phyloP scores from a whole-genome alignment of 2,797 vertebrate genomes.

The Ibycter americanus region DNA sequence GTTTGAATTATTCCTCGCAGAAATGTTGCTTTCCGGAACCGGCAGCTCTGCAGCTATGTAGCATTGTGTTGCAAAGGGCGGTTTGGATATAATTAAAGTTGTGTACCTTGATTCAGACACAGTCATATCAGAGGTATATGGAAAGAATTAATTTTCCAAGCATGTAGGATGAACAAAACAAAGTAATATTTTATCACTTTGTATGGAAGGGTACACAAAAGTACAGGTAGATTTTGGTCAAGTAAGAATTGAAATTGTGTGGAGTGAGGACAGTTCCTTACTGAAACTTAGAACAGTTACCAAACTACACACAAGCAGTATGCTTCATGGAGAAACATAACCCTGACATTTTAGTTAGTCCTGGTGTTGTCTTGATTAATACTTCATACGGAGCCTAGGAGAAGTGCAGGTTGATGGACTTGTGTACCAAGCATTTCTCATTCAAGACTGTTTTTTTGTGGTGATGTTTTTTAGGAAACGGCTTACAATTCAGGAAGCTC shows the following conservation, averaged over 20 bases:
- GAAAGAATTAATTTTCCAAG: background rate
- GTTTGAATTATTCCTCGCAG: background rate
- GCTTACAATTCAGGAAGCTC: conserved; percentile 89
- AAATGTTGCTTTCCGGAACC: background rate
- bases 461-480: conserved; percentile 83
- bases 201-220: background rate
- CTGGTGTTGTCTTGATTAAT: background rate
- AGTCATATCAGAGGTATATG: background rate
- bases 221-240: background rate
- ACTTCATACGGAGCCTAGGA: background rate
- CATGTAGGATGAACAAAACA: background rate
- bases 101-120: background rate
- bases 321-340: background rate
- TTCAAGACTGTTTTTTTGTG: background rate
- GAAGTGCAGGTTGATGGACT: background rate
- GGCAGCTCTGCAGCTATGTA: background rate
- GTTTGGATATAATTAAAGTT: background rate
- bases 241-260: background rate
- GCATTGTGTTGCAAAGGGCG: background rate
- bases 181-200: background rate
- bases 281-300: background rate
- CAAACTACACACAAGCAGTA: background rate
- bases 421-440: background rate
- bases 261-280: background rate
- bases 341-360: background rate